Percentiles rank a stretch among this genome's conserved stretches.
These are phyloP conservation scores for Enteromius thamalakanensis DNA, from an alignment of 2,797 vertebrate species.

Conservation along the genomic window DNA sequence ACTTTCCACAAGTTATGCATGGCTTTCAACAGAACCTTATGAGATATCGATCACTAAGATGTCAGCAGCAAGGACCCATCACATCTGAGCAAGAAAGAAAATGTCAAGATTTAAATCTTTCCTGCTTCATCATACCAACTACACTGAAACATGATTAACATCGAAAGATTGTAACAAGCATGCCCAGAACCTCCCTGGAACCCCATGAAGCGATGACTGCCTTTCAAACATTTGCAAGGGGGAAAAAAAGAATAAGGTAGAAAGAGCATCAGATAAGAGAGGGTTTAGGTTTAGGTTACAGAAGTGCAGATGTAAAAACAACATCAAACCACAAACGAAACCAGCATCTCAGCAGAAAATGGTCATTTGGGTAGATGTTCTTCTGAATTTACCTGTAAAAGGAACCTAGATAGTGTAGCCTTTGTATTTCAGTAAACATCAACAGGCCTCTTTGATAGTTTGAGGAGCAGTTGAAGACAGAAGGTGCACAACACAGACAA, in stretches of 20 bases:
- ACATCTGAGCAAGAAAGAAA: background rate
- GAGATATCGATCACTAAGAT: background rate
- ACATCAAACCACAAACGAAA: background rate
- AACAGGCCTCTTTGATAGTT: constrained; percentile 35
- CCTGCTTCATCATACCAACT: background rate
- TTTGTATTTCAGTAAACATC: background rate
- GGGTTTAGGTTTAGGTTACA: too few species aligned
- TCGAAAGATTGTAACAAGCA: background rate
- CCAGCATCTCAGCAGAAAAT: background rate
- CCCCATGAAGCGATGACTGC: background rate
- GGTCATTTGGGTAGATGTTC: background rate
- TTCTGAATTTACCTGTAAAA: background rate
- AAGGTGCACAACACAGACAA: constrained; percentile 19
- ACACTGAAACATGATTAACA: background rate
- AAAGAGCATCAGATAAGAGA: background rate
- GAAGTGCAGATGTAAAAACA: background rate
- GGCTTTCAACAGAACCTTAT: background rate
- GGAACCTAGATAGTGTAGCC: background rate
- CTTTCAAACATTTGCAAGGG: background rate
- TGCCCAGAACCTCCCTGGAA: background rate
- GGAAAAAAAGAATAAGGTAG: too few species aligned
- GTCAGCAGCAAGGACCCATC: background rate
- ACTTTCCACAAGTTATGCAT: background rate
- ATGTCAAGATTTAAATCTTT: background rate
- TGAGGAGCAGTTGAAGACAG: constrained; percentile 11